A percentile compares a stretch with the other conserved stretches of the same genome.
Conservation (phyloP, 2,113 vertebrate species). For the Larimichthys polyactis region DNA sequence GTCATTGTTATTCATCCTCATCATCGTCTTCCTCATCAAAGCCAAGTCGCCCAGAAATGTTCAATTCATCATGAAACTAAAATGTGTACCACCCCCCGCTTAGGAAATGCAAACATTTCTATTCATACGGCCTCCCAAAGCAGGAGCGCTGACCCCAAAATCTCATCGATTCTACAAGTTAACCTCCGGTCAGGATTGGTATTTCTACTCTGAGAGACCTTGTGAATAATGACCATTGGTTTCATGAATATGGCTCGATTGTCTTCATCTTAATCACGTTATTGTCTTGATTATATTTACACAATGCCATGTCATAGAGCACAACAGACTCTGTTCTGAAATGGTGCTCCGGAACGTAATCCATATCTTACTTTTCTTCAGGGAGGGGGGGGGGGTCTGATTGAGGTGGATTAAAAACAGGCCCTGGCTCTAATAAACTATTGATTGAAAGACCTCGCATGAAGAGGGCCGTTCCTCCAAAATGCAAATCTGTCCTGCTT, state of each 20-base stretch:
- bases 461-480: neutral
- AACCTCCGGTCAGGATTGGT: slow-evolving; percentile 12
- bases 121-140: slow-evolving; percentile 40
- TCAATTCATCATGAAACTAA: slow-evolving; percentile 63
- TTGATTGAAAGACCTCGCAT: slow-evolving; percentile 9
- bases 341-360: slow-evolving; percentile 3
- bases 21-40: slow-evolving; percentile 57
- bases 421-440: slow-evolving; percentile 8
- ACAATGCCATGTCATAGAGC: slow-evolving; percentile 69
- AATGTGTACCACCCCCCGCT: slow-evolving; percentile 35
- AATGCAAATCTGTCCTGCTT: neutral
- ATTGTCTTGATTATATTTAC: slow-evolving; percentile 78
- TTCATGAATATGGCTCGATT: slow-evolving; percentile 81
- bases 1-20: slow-evolving; percentile 62
- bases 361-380: slow-evolving; percentile 8
- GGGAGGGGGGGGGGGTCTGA: neutral
- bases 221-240: slow-evolving; percentile 38
- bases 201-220: slow-evolving; percentile 37
- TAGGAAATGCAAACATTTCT: slow-evolving; percentile 60
- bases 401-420: slow-evolving; percentile 16
- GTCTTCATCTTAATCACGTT: slow-evolving; percentile 80
- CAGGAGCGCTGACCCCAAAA: slow-evolving; percentile 8
- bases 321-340: slow-evolving; percentile 18
- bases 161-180: neutral
- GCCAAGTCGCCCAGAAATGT: slow-evolving; percentile 65